Percentiles rank a stretch among this genome's conserved stretches.
Conservation (phyloP, 2,888 invertebrate species). For the Epistrophella euchroma region DNA sequence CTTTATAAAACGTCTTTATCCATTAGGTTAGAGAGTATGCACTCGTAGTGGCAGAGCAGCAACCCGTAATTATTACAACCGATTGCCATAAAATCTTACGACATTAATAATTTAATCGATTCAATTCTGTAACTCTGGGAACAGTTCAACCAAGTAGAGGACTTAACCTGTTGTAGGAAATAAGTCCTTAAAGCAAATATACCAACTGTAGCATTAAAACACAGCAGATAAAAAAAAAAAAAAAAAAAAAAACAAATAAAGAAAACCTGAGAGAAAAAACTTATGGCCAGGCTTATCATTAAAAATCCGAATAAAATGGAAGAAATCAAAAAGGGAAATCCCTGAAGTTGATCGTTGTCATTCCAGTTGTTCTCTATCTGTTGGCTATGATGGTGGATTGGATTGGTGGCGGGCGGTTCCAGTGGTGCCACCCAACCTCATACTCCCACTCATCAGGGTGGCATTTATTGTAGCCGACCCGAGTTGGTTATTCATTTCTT, state of each 20-base stretch:
- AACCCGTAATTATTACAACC: slow-evolving; percentile 66
- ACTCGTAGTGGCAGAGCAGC: neutral
- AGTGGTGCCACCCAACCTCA: neutral
- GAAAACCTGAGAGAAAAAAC: slow-evolving; percentile 58
- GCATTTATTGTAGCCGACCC: slow-evolving; percentile 8
- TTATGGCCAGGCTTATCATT: slow-evolving; percentile 74
- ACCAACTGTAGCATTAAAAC: slow-evolving; percentile 15
- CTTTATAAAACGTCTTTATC: slow-evolving; percentile 30
- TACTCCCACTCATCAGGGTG: neutral
- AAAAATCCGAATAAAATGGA: slow-evolving; percentile 70
- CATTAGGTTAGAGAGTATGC: neutral
- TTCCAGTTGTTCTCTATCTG: slow-evolving; percentile 30
- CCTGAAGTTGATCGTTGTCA: slow-evolving; percentile 68
- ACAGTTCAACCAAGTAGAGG: slow-evolving; percentile 61
- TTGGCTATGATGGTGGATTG: neutral
- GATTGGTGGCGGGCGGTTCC: neutral
- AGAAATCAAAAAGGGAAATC: slow-evolving; percentile 70
- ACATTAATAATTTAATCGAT: slow-evolving; percentile 74
- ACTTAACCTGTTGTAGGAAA: slow-evolving; percentile 15
- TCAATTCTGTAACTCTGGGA: slow-evolving; percentile 66
- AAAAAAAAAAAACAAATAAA: slow-evolving; percentile 17
- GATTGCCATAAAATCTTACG: slow-evolving; percentile 69
- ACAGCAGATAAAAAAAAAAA: slow-evolving; percentile 1
- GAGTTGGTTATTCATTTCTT: neutral
- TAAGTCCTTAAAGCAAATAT: slow-evolving; percentile 39